Percentiles rank a stretch among this genome's conserved stretches.
phyloP scores from a whole-genome alignment of 2,113 vertebrate genomes.

The Cisticola juncidis region DNA sequence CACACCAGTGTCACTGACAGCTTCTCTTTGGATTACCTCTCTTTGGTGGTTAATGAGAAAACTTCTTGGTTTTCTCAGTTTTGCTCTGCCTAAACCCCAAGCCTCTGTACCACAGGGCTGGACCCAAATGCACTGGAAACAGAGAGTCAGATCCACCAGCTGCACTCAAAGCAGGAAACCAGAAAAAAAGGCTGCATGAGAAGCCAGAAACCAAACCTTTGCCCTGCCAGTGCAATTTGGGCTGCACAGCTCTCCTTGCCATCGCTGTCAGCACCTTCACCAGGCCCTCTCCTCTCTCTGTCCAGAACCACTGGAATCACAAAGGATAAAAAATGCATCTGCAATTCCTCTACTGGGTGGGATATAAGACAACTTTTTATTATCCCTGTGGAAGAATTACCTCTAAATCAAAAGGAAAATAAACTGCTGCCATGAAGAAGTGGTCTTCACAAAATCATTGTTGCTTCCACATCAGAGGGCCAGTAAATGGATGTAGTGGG shows the following conservation, averaged over 20 bases:
- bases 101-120: neutral
- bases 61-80: neutral
- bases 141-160: neutral
- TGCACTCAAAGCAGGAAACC: neutral
- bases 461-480: neutral
- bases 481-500: neutral
- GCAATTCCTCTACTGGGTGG: neutral
- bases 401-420: slow-evolving; percentile 35
- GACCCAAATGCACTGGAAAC: neutral
- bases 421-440: neutral
- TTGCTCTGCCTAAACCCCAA: neutral
- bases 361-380: neutral
- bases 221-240: neutral
- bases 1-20: neutral
- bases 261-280: neutral
- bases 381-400: neutral
- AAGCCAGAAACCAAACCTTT: neutral
- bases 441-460: slow-evolving; percentile 2
- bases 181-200: neutral
- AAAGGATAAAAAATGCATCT: neutral
- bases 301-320: neutral
- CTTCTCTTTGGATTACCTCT: slow-evolving; percentile 1
- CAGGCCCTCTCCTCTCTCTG: neutral
- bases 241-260: neutral
- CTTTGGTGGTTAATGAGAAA: neutral